Evolutionary conservation across 2,888 invertebrate species (phyloP).

Genomic region (Mesorhabditis spiculigera): DNA sequence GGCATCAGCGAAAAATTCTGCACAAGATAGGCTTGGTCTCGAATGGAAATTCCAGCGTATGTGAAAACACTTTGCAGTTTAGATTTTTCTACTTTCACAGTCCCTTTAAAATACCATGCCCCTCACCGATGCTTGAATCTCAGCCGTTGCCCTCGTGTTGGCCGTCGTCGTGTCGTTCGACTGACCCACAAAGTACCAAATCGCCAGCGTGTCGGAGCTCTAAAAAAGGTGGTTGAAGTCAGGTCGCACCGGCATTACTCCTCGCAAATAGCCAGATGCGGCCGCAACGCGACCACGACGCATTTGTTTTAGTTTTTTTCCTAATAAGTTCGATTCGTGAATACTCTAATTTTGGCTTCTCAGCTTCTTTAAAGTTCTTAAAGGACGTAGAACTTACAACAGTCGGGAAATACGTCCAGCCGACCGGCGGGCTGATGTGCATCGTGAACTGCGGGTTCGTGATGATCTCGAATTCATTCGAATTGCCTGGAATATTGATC

Average conservation of each 20-base stretch:
- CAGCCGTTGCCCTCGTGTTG: constrained; percentile 28
- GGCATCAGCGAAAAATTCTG: too few species aligned
- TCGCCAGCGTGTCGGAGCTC: background rate
- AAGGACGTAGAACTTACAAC: constrained; percentile 10
- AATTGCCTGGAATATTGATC: constrained; percentile 3
- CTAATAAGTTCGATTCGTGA: too few species aligned
- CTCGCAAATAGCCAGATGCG: too few species aligned
- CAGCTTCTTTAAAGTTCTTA: background rate
- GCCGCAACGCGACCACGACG: too few species aligned
- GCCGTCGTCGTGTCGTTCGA: constrained; percentile 34
- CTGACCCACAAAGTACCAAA: constrained; percentile 40
- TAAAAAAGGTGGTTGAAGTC: too few species aligned
- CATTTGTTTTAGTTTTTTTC: too few species aligned
- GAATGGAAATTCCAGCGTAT: too few species aligned
- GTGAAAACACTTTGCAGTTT: too few species aligned
- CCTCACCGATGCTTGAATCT: constrained; percentile 33
- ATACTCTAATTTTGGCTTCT: too few species aligned
- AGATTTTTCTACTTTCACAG: background rate
- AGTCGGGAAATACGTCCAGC: constrained; percentile 42
- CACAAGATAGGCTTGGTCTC: too few species aligned
- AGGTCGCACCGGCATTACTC: too few species aligned
- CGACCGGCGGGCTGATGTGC: constrained; percentile 39
- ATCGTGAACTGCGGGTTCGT: constrained; percentile 38
- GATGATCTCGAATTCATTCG: constrained; percentile 30
- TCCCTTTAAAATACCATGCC: background rate